phyloP scores from a whole-genome alignment of 2,797 vertebrate species.

The Eurystomus glaucurus region DNA sequence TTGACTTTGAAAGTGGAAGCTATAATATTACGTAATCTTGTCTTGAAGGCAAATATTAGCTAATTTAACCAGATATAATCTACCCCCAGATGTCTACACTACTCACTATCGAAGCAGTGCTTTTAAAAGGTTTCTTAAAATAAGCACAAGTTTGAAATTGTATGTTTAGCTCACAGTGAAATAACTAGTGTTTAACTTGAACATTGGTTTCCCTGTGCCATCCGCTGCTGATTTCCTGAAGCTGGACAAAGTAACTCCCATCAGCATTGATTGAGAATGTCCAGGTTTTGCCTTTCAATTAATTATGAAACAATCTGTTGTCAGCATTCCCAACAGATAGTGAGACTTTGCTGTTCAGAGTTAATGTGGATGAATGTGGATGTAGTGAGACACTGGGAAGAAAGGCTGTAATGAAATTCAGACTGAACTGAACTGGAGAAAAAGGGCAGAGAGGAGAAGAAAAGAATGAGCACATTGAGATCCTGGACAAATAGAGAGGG shows the following conservation, averaged over 20 bases:
- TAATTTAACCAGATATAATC: constrained; percentile 44
- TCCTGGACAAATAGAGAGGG: constrained; percentile 4
- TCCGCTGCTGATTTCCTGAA: constrained; percentile 7
- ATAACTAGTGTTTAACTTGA: background rate
- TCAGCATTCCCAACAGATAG: constrained; percentile 60
- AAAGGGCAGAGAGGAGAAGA: background rate
- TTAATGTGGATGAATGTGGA: constrained; percentile 40
- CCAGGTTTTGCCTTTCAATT: constrained; percentile 77
- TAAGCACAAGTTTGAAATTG: constrained; percentile 27
- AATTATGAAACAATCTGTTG: constrained; percentile 76
- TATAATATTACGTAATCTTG: constrained; percentile 40
- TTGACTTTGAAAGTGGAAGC: constrained; percentile 34
- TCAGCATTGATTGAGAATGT: constrained; percentile 63
- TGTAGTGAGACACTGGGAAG: constrained; percentile 3
- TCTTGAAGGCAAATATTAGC: constrained; percentile 41
- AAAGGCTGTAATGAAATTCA: constrained; percentile 53
- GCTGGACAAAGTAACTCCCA: constrained; percentile 52
- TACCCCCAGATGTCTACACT: constrained; percentile 39
- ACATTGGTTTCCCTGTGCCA: background rate
- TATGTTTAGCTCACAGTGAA: background rate
- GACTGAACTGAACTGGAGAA: constrained; percentile 17
- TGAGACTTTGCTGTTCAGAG: constrained; percentile 55
- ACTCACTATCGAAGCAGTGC: background rate
- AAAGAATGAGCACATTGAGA: constrained; percentile 41
- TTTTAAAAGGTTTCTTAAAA: constrained; percentile 50